These are phyloP conservation scores for Rhombomys opimus DNA, from an alignment of 2,113 vertebrate genomes.

Conservation along the genomic window DNA sequence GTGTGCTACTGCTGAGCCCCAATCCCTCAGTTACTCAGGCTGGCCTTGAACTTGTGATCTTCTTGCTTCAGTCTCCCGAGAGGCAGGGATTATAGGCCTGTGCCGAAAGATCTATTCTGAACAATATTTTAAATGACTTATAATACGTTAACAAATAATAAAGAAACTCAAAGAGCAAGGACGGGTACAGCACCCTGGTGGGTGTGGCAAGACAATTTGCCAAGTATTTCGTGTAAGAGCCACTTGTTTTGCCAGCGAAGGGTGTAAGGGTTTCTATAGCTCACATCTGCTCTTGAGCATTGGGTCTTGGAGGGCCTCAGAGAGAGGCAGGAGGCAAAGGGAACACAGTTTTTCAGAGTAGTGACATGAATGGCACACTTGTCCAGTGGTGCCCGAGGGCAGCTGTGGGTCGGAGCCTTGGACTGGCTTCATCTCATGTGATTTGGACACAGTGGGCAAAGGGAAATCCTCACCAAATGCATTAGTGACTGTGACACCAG, in stretches of 20 bases:
- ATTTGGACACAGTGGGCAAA: background rate
- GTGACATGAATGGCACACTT: background rate
- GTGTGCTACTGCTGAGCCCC: background rate
- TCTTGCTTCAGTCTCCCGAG: background rate
- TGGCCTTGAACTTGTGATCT: background rate
- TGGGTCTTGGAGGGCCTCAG: conserved; percentile 12
- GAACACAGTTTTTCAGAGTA: background rate
- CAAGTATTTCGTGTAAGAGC: background rate
- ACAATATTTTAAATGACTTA: conserved; percentile 1
- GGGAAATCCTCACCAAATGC: background rate
- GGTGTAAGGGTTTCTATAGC: background rate
- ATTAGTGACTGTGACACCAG: background rate
- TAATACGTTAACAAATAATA: background rate
- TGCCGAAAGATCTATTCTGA: background rate
- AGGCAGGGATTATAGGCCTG: background rate
- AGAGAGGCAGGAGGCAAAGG: background rate
- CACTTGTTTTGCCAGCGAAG: background rate
- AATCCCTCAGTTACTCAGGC: background rate
- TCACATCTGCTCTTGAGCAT: background rate
- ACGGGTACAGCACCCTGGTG: background rate
- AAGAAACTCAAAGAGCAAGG: background rate
- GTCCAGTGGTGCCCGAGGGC: background rate
- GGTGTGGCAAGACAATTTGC: background rate
- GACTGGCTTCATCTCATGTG: background rate
- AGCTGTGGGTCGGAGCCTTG: background rate